phyloP scores from a whole-genome alignment of 2,113 vertebrate genomes.

The Tretioscincus oriximinensis region DNA sequence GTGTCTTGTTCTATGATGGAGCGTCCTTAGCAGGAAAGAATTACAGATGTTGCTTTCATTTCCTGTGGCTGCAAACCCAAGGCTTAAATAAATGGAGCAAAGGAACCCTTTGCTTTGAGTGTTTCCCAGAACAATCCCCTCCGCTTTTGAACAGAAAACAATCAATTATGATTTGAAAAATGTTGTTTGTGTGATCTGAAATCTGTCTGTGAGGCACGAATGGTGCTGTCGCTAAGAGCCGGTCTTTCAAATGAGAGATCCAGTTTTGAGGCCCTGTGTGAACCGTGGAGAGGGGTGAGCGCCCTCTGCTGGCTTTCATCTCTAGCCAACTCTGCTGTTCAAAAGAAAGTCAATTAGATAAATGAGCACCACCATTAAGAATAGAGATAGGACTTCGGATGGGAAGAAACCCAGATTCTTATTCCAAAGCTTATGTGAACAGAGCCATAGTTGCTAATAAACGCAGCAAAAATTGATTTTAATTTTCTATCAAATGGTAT shows the following conservation, averaged over 20 bases:
- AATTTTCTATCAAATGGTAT: background rate
- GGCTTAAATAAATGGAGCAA: conserved; percentile 19
- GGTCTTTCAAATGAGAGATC: too few species aligned
- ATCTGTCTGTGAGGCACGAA: background rate
- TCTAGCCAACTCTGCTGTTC: too few species aligned
- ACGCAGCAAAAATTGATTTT: background rate
- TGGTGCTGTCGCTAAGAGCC: too few species aligned
- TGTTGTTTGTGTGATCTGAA: background rate
- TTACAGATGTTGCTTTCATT: conserved; percentile 53
- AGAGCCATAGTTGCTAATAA: background rate
- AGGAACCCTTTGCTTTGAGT: conserved; percentile 48
- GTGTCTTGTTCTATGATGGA: conserved; percentile 34
- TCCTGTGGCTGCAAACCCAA: conserved; percentile 55
- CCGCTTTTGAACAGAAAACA: background rate
- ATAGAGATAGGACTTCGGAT: too few species aligned
- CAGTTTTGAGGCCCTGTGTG: background rate
- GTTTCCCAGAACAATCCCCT: background rate
- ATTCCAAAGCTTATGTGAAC: too few species aligned
- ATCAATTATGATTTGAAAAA: background rate
- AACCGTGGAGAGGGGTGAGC: too few species aligned
- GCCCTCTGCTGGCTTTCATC: background rate
- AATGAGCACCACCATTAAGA: too few species aligned
- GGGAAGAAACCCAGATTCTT: background rate
- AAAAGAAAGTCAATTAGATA: too few species aligned
- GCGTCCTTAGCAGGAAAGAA: conserved; percentile 26